Evolutionary conservation across 1,140 invertebrate species (phyloP).

Genomic region (Belonocnema kinseyi): DNA sequence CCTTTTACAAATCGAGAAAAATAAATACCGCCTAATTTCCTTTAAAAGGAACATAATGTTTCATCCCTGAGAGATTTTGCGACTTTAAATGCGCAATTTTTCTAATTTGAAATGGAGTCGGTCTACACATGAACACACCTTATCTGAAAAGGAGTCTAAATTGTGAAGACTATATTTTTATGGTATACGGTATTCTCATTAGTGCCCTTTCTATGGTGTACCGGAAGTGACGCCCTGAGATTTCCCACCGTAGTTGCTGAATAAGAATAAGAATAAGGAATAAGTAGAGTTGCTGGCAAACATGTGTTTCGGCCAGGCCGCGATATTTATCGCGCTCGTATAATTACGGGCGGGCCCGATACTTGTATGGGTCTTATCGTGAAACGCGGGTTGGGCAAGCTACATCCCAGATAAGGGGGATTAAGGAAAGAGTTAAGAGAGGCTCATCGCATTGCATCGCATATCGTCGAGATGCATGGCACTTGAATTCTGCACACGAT

Average conservation of each 20-base stretch:
- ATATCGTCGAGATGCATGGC: neutral
- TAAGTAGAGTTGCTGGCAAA: slow-evolving; percentile 8
- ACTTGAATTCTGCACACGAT: neutral
- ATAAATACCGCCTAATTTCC: neutral
- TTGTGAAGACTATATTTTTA: slow-evolving; percentile 16
- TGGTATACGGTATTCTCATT: slow-evolving; percentile 12
- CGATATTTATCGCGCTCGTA: slow-evolving; percentile 4
- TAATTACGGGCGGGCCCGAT: neutral
- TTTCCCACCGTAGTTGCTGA: slow-evolving; percentile 13
- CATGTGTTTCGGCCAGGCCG: slow-evolving; percentile 8
- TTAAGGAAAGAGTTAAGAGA: neutral
- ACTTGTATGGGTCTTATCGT: slow-evolving; percentile 12
- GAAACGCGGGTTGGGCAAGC: neutral
- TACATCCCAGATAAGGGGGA: slow-evolving; percentile 10
- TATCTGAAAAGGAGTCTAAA: too few relatives aligned
- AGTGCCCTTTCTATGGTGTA: neutral
- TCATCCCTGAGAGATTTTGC: too few relatives aligned
- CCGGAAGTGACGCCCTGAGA: slow-evolving; percentile 27
- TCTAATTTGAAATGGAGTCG: too few relatives aligned
- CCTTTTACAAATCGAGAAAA: too few relatives aligned
- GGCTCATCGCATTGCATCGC: neutral
- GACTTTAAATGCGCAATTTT: too few relatives aligned
- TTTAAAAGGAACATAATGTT: neutral
- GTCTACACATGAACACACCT: too few relatives aligned
- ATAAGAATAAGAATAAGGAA: slow-evolving; percentile 10